Conservation (phyloP, 2,888 invertebrate species). For the Pseudococcus viburni region DNA sequence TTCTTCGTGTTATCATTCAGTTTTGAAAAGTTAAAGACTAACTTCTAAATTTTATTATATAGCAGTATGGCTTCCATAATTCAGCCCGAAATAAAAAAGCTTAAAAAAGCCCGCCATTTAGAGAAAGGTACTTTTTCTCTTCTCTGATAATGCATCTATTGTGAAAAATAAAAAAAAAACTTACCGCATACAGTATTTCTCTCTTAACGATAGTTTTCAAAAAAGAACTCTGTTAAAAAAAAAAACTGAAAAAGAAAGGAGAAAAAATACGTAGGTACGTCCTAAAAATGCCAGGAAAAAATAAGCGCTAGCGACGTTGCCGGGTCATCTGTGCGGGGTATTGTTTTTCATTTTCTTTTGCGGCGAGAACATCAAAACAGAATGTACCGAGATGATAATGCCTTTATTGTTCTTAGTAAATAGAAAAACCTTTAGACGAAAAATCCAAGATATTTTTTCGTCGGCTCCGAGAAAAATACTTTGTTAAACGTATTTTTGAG, state of each 20-base stretch:
- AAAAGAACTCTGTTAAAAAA: neutral
- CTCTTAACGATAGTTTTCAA: conserved; percentile 40
- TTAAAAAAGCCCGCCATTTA: conserved; percentile 51
- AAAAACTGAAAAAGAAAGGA: neutral
- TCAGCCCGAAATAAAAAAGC: conserved; percentile 59
- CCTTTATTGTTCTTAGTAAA: conserved; percentile 56
- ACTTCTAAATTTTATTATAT: conserved; percentile 58
- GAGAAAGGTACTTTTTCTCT: conserved; percentile 55
- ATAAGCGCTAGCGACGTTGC: conserved; percentile 39
- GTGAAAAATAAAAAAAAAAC: conserved; percentile 36
- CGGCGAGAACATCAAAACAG: conserved; percentile 58
- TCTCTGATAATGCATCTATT: conserved; percentile 60
- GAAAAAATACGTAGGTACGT: neutral
- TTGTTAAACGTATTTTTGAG: conserved; percentile 54
- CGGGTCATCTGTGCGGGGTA: conserved; percentile 56
- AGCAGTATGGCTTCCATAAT: conserved; percentile 58
- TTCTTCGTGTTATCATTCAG: conserved; percentile 55
- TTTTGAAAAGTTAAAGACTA: conserved; percentile 54
- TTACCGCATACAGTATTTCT: conserved; percentile 15
- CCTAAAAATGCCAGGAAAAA: conserved; percentile 46
- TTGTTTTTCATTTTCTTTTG: conserved; percentile 60
- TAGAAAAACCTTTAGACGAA: conserved; percentile 51
- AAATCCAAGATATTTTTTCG: conserved; percentile 50
- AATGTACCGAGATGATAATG: conserved; percentile 58
- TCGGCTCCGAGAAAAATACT: conserved; percentile 24